Evolutionary conservation across 2,113 vertebrate species (phyloP).

Genomic region (Archilochus colubris): DNA sequence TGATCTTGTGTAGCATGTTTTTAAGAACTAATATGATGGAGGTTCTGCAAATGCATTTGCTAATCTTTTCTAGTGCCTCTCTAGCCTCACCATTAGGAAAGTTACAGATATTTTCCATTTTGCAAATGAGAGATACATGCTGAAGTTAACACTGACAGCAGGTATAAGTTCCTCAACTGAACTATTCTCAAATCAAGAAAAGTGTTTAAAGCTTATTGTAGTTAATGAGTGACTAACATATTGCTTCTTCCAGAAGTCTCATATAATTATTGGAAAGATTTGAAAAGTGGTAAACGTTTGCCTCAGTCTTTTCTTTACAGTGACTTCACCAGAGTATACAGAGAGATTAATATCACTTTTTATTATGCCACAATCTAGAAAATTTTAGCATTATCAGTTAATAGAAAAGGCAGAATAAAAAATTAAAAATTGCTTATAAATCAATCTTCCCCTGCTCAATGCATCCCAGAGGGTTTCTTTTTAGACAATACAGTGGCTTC

Average conservation of each 20-base stretch:
- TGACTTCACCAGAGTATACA: not conserved
- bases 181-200: not conserved
- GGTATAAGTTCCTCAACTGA: not conserved
- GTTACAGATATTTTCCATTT: not conserved
- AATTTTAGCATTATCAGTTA: not conserved
- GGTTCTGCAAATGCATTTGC: not conserved
- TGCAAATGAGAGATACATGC: not conserved
- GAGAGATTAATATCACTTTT: not conserved
- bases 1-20: not conserved
- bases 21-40: not conserved
- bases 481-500: not conserved
- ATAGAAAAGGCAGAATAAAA: not conserved
- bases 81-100: not conserved
- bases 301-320: not conserved
- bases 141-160: not conserved
- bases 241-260: not conserved
- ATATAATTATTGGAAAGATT: not conserved
- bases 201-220: not conserved
- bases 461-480: not conserved
- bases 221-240: not conserved
- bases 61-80: not conserved
- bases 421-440: not conserved
- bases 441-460: accelerated
- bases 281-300: not conserved
- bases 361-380: not conserved